Conservation (phyloP, 1,140 invertebrate genomes). For the Diploscapter pachys region DNA sequence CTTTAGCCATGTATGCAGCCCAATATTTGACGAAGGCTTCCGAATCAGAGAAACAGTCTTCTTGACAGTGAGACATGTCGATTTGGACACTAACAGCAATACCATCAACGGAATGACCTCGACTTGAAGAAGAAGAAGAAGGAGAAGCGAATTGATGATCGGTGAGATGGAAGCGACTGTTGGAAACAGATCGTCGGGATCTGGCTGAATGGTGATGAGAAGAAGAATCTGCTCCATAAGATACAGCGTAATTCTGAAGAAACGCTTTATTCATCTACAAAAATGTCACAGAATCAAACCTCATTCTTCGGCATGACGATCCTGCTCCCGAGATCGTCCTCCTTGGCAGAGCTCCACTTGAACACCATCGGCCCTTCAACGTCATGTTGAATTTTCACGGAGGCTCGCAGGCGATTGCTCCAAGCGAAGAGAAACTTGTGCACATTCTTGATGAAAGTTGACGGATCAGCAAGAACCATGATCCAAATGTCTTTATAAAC, state of each 20-base stretch:
- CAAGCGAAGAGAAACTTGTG: constrained; percentile 35
- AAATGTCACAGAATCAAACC: neutral
- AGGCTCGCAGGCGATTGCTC: constrained; percentile 23
- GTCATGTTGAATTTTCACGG: constrained; percentile 23
- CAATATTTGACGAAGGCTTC: constrained; percentile 3
- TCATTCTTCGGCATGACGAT: neutral
- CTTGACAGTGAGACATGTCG: constrained; percentile 31
- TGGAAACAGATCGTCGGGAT: too few species aligned
- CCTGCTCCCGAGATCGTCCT: constrained; percentile 11
- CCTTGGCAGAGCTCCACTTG: constrained; percentile 17
- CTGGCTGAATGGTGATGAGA: too few species aligned
- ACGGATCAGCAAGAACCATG: constrained; percentile 18
- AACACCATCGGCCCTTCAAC: constrained; percentile 37
- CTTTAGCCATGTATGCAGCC: too few species aligned
- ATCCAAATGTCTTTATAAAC: constrained; percentile 21
- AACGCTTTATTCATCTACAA: too few species aligned
- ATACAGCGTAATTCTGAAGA: too few species aligned
- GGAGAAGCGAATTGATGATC: neutral
- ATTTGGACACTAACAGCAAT: constrained; percentile 32
- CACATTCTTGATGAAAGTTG: constrained; percentile 13
- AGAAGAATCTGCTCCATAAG: too few species aligned
- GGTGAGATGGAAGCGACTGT: neutral
- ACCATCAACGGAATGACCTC: constrained; percentile 3
- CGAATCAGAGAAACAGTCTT: constrained; percentile 34
- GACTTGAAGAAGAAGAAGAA: neutral